Evolutionary conservation across 92 coral and sea anemone genomes (phyloP), one percentile per base, ranked within the genome.

Genomic region (Plumapathes pennacea): DNA sequence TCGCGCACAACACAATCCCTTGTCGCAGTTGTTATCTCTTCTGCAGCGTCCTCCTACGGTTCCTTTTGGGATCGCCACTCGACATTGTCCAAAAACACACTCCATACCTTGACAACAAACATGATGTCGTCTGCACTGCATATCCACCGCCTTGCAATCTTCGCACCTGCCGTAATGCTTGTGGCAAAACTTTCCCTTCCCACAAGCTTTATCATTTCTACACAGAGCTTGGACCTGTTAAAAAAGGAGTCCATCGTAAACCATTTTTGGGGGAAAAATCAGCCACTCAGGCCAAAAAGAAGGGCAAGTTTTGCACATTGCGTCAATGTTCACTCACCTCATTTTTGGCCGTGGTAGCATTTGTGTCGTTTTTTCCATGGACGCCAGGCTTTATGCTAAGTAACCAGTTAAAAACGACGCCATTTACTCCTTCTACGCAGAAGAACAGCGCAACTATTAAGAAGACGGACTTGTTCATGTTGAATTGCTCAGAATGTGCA

Each of bases 11-110:
- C 98, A 92, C 38, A 92, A 64, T 2, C 91, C 92, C 36, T 72
- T 58, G 60, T 84, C 85, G 54, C 98, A 92, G 34, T 81, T 83
- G 31, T 56, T 72, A 66, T 92, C 96, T 26, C 60, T 72, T 25
- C 46, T 88, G 64, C 98, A 92, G 5, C 83, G 81, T 3, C 92
- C 80, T 9, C 78, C 79, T 28, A 55, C 47, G 36, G 61, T 71
- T 17, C 98, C 96, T n/a, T 72, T 44, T 11, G 80, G 68, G 14
- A 88, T 54, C 3, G 73, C 73, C 27, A 32, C 77, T 39, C 98
- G 81, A 53, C 98, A 92, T 20, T 64, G 60, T 12, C 98, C 98
- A 56, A 88, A 92, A 61, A 92, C 90, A 53, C 98, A 92, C 63
- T 92, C 96, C 90, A 88, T 57, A 4, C 86, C 84, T 32, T 54